Percentiles rank a stretch among this genome's conserved stretches.
Evolutionary conservation across 2,797 vertebrate genomes (phyloP).

Genomic region (Parauchenoglanis ngamensis): DNA sequence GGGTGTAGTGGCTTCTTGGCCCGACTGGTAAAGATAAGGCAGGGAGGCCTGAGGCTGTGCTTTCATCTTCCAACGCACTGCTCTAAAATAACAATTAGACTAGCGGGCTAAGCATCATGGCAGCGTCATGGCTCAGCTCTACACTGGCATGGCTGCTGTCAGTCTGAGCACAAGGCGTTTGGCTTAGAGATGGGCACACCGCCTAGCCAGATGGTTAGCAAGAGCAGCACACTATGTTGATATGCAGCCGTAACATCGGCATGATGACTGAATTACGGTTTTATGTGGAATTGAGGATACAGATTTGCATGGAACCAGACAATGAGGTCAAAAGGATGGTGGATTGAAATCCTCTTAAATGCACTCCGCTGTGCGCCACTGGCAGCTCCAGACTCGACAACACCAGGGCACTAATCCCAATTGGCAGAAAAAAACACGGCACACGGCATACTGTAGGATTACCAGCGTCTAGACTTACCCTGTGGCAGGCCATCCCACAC

Average conservation of each 20-base stretch:
- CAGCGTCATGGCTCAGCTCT: slow-evolving; percentile 29
- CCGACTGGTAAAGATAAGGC: slow-evolving; percentile 64
- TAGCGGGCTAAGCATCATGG: slow-evolving; percentile 42
- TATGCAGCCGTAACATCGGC: slow-evolving; percentile 38
- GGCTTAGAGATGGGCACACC: slow-evolving; percentile 27
- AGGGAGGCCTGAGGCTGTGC: slow-evolving; percentile 66
- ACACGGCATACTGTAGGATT: slow-evolving; percentile 27
- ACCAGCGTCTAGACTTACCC: slow-evolving; percentile 81
- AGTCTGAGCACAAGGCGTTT: not conserved
- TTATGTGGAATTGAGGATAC: slow-evolving; percentile 31
- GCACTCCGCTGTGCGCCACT: slow-evolving; percentile 59
- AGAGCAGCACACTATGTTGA: slow-evolving; percentile 16
- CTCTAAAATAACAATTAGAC: slow-evolving; percentile 72
- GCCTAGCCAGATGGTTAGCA: slow-evolving; percentile 48
- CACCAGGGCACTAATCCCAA: slow-evolving; percentile 77
- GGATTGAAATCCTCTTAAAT: slow-evolving; percentile 54
- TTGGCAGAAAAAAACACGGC: slow-evolving; percentile 26
- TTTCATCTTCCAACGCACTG: slow-evolving; percentile 74
- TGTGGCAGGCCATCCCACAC: slow-evolving; percentile 97
- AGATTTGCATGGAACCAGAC: slow-evolving; percentile 49
- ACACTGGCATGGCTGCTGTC: slow-evolving; percentile 23
- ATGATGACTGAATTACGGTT: slow-evolving; percentile 52
- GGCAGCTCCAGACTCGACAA: slow-evolving; percentile 83
- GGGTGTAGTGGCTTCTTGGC: slow-evolving; percentile 54
- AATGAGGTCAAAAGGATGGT: slow-evolving; percentile 53